Base-by-base conservation (phyloP, 2,888 invertebrate genomes). In the Campaea margaritaria region DNA sequence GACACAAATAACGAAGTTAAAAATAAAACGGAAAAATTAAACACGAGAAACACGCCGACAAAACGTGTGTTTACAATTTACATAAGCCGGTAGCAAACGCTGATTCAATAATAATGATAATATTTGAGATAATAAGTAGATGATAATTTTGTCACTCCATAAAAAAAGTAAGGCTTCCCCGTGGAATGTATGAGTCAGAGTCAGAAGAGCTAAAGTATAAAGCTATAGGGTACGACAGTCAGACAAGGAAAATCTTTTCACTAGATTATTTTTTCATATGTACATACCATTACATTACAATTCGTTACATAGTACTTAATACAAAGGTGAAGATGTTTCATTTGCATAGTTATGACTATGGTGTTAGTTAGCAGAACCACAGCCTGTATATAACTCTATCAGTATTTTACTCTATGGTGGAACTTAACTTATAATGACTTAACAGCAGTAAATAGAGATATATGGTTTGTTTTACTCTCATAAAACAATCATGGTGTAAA, bases 1-100 rank as follows among this genome's bases (percentile, higher is more conserved):
- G 83, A 82, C 82, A 81, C 77, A 75, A 77, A 81, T 81, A 79
- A 76, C 69, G 65, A 63, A 65, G 77, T 75, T 81, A 79, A 76
- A 82, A 81, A 82, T 81, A 81, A 74, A 67, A 69, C 70, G 41
- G 66, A 62, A 73, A 74, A 72, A 70, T 73, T 72, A 71, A 73
- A 79, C 72, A 70, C 69, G 67, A 52, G 65, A 65, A 72, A 67
- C 68, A 73, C 75, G 70, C 66, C 61, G 62, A 42, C 47, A 55
- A 39, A 50, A 47, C 61, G 47, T 48, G 38, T 54, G 47, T 41
- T 51, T 42, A 39, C 45, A n/a, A n/a, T 36, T 47, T 38, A 45
- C 49, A 31, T 60, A 48, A 31, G 44, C 14, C n/a, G 43, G 49
- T 53, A 53, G 65, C 60, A 53, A 50, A 59, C 55, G 67, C 62